These are phyloP conservation scores for Drosophila phalerata DNA, from an alignment of 2,888 invertebrate genomes.

Conservation along the genomic window DNA sequence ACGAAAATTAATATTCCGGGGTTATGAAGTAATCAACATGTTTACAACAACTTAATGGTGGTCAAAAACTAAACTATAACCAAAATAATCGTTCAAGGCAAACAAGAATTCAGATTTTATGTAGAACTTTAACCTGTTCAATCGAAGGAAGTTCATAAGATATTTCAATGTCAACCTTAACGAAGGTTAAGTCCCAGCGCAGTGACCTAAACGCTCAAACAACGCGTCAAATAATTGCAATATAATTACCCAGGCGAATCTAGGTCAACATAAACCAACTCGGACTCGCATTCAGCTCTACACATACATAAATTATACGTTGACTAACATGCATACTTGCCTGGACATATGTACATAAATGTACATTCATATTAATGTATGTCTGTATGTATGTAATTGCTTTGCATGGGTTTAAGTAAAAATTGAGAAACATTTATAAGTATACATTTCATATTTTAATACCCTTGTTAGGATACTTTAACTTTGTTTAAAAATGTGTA, in stretches of 20 bases:
- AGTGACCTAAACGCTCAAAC: constrained; percentile 38
- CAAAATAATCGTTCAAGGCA: constrained; percentile 7
- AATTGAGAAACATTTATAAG: constrained; percentile 10
- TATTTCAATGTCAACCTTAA: constrained; percentile 59
- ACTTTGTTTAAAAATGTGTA: no score
- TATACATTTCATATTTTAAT: constrained; percentile 3
- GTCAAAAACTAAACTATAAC: not conserved
- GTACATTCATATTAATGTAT: not conserved
- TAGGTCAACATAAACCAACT: constrained; percentile 59
- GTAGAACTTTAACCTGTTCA: constrained; percentile 27
- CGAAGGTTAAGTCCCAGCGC: constrained; percentile 46
- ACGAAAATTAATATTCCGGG: constrained; percentile 45
- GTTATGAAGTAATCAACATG: constrained; percentile 36
- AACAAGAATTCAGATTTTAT: constrained; percentile 6
- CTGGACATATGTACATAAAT: constrained; percentile 13
- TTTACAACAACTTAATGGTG: constrained; percentile 14
- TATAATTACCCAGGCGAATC: constrained; percentile 62
- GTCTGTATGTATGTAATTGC: not conserved
- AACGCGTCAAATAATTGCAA: constrained; percentile 54
- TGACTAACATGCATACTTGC: constrained; percentile 36
- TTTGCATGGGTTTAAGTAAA: constrained; percentile 1
- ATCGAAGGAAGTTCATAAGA: constrained; percentile 25
- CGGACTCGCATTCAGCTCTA: constrained; percentile 21
- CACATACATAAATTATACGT: constrained; percentile 35
- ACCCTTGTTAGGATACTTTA: no score